Evolutionary conservation across 1,140 invertebrate genomes (phyloP).

Genomic region (Drosophila chauvacae): DNA sequence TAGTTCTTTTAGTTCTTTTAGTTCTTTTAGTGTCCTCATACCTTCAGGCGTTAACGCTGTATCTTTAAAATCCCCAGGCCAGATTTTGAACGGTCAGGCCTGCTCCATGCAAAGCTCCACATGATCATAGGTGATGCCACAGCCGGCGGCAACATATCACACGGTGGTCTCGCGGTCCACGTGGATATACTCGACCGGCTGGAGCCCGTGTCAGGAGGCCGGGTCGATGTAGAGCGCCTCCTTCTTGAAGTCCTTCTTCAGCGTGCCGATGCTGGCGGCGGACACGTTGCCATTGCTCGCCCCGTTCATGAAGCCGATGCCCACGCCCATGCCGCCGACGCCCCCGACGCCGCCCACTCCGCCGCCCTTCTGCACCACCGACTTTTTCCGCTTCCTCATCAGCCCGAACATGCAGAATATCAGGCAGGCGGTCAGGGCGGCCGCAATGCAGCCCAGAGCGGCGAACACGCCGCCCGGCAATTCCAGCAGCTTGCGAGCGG

Average conservation of each 20-base stretch:
- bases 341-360: constrained; percentile 71
- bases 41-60: constrained; percentile 55
- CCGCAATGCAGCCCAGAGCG: constrained; percentile 86
- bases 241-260: constrained; percentile 85
- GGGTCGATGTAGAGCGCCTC: constrained; percentile 87
- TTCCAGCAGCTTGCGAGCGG: constrained; percentile 85
- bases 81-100: constrained; percentile 68
- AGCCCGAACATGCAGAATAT: constrained; percentile 85
- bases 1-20: no score
- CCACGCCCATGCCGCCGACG: constrained; percentile 71
- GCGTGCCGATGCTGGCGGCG: constrained; percentile 74
- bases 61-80: constrained; percentile 73
- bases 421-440: constrained; percentile 86
- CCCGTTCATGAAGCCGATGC: constrained; percentile 84
- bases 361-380: constrained; percentile 85
- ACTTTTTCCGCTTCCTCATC: constrained; percentile 86
- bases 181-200: constrained; percentile 95
- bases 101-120: constrained; percentile 64
- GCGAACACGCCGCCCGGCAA: constrained; percentile 85
- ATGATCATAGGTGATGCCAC: constrained; percentile 63
- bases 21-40: constrained; percentile 46
- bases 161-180: constrained; percentile 95
- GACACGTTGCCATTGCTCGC: constrained; percentile 76
- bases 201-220: constrained; percentile 92
- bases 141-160: constrained; percentile 86